A percentile compares a stretch with the other conserved stretches of the same genome.
These are phyloP conservation scores for Cyanoramphus novaezelandiae DNA, from an alignment of 2,113 vertebrate genomes.

Conservation along the genomic window DNA sequence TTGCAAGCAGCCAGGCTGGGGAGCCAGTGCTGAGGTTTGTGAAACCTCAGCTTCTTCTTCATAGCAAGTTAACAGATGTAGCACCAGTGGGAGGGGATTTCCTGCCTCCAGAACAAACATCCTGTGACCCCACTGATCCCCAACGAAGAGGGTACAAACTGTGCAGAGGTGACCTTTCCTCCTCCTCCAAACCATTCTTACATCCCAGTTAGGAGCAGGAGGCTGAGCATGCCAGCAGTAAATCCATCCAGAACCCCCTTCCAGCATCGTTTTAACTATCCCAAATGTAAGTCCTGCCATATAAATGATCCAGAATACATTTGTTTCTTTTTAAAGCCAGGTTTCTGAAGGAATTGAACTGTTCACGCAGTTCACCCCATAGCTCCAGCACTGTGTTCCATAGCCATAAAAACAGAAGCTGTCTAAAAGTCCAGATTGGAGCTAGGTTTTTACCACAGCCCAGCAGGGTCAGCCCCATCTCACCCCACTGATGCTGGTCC, in stretches of 20 bases:
- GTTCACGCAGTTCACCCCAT: no score
- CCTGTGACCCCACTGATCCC: neutral
- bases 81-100: neutral
- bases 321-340: neutral
- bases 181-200: neutral
- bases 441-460: neutral
- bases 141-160: neutral
- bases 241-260: neutral
- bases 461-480: neutral
- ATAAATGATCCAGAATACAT: neutral
- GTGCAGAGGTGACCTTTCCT: neutral
- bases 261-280: neutral
- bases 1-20: neutral
- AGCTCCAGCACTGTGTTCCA: neutral
- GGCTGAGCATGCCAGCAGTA: neutral
- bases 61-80: neutral
- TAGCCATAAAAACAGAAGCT: neutral
- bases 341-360: neutral
- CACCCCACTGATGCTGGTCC: fast-evolving
- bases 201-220: neutral
- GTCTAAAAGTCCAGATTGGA: neutral
- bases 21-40: fast-evolving
- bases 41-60: neutral
- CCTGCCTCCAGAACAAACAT: neutral
- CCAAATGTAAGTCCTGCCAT: neutral